Conservation (phyloP, 2,797 vertebrate species). For the Phrynocephalus vlangalii region DNA sequence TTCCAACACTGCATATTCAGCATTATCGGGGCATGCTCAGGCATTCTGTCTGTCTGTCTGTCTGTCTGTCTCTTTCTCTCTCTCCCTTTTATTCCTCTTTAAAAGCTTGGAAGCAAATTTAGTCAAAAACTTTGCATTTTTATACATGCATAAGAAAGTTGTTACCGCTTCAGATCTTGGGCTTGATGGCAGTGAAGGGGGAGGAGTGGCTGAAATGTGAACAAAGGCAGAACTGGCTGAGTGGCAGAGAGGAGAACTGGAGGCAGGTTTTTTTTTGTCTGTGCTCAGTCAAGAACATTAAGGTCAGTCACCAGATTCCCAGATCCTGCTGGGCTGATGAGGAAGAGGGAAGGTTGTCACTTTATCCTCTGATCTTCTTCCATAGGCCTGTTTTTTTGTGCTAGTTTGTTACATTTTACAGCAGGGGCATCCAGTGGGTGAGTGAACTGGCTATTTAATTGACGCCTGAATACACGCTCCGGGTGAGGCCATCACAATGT, state of each 20-base stretch:
- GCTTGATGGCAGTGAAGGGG: background rate
- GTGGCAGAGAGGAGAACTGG: slow-evolving; percentile 11
- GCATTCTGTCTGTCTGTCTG: background rate
- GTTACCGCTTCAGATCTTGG: background rate
- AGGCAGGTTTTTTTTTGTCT: slow-evolving; percentile 29
- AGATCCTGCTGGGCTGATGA: slow-evolving; percentile 15
- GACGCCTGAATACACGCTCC: background rate
- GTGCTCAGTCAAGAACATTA: slow-evolving; percentile 22
- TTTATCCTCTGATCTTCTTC: slow-evolving; percentile 1
- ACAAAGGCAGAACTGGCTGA: background rate
- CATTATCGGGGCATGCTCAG: background rate
- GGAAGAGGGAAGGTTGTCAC: background rate
- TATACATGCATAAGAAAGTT: background rate
- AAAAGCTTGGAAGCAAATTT: background rate
- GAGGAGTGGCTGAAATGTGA: background rate
- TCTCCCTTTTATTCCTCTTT: background rate
- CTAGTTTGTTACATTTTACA: background rate
- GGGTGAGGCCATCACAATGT: background rate
- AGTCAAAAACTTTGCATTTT: background rate
- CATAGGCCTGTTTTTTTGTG: background rate
- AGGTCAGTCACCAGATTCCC: slow-evolving; percentile 1
- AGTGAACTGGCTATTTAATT: background rate
- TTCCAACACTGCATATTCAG: background rate
- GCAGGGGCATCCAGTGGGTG: background rate
- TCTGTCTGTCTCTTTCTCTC: background rate